Evolutionary conservation across 2,888 invertebrate genomes (phyloP), one percentile per base, ranked within the genome.

Genomic region (Pilophorus perplexus): DNA sequence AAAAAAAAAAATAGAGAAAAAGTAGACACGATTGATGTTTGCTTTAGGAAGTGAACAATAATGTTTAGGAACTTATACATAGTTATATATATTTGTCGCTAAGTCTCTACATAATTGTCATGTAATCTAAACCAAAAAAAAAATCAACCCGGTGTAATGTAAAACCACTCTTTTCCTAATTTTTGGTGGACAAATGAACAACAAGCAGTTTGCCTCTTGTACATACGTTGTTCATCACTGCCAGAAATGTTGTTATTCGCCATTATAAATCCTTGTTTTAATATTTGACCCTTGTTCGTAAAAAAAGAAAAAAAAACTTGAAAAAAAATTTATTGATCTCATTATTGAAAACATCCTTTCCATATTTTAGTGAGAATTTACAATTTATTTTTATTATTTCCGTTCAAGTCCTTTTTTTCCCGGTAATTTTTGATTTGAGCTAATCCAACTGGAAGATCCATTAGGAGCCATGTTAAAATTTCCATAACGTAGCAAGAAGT

Each of bases 161-260:
- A 25, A 65, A 42, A 52, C 18, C 46, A 65, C 27, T 22, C 44
- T 42, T 50, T 54, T 62, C 62, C 62, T 62, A 46, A 48, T 62
- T 62, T 62, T 54, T 65, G 64, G 64, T 65, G 54, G 52, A 54
- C 65, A 52, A 57, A 66, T 69, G 59, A 65, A 64, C 59, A 69
- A 69, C 59, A 57, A 59, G 55, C 62, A 59, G 67, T 67, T 67
- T 65, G 67, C 69, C 69, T 67, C 67, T 69, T 67, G 67, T 67
- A 69, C 64, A 69, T 66, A 69, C 33, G 69, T 69, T 69, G 69
- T 69, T 69, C 69, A 69, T 69, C 69, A 69, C 69, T 69, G 69
- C 69, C 69, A 69, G 57, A 66, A 62, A 48, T 69, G 65, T 69
- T 69, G 69, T 69, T 69, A 69, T 62, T 59, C 33, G 66, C 62